Percentiles rank a stretch among this genome's conserved stretches.
These are phyloP conservation scores for Anableps anableps DNA, from an alignment of 2,797 vertebrate species.

Conservation along the genomic window DNA sequence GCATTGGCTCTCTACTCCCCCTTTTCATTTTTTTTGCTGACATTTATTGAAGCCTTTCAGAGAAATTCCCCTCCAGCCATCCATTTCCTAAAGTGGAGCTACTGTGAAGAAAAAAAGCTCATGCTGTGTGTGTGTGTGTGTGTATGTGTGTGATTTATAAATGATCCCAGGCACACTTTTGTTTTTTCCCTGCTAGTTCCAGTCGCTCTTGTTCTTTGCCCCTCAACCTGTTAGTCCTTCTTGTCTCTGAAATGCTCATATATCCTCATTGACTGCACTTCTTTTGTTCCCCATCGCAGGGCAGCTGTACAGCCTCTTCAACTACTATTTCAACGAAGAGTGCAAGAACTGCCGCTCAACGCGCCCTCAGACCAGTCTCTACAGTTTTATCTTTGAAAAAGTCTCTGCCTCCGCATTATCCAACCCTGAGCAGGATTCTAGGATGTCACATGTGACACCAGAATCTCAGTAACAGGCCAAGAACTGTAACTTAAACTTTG, in stretches of 20 bases:
- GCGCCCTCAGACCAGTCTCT: conserved; percentile 88
- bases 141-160: conserved; percentile 68
- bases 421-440: conserved; percentile 53
- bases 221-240: conserved; percentile 27
- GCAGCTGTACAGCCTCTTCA: conserved; percentile 86
- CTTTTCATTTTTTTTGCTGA: conserved; percentile 73
- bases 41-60: conserved; percentile 84
- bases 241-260: conserved; percentile 23
- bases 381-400: conserved; percentile 86
- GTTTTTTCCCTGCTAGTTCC: conserved; percentile 24
- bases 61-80: conserved; percentile 79
- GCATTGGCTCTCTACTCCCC: conserved; percentile 48
- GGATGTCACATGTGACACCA: conserved; percentile 47
- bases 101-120: conserved; percentile 47
- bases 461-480: conserved; percentile 67
- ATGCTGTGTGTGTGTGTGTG: conserved; percentile 24
- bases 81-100: conserved; percentile 81
- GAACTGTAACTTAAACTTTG: conserved; percentile 13
- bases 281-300: conserved; percentile 72
- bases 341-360: conserved; percentile 86
- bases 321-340: conserved; percentile 86
- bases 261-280: conserved; percentile 19
- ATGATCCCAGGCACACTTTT: conserved; percentile 46
- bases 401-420: conserved; percentile 66
- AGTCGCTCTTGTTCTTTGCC: conserved; percentile 24